A percentile compares a stretch with the other conserved stretches of the same genome.
phyloP scores from a whole-genome alignment of 1,140 invertebrate genomes.

The Brachionus calyciflorus region DNA sequence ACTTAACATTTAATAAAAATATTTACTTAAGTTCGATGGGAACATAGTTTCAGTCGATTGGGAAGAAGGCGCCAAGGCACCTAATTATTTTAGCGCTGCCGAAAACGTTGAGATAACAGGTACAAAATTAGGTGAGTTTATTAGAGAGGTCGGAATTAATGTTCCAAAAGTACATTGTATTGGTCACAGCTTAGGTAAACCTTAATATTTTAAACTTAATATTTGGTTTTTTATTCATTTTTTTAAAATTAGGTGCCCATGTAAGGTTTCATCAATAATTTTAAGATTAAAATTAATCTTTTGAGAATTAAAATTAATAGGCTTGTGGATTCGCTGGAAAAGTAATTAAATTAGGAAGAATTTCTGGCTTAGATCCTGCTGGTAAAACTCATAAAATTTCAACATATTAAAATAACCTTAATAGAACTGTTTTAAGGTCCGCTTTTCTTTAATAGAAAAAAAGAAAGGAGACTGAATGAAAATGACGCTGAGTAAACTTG shows the following conservation, averaged over 20 bases:
- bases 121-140: conserved; percentile 72
- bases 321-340: conserved; percentile 79
- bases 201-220: neutral
- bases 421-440: neutral
- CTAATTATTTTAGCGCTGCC: conserved; percentile 68
- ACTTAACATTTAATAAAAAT: neutral
- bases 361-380: conserved; percentile 81
- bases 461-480: conserved; percentile 76
- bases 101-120: conserved; percentile 74
- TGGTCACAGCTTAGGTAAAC: conserved; percentile 72
- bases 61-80: neutral
- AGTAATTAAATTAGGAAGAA: conserved; percentile 73
- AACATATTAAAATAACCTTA: too few species aligned
- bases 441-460: conserved; percentile 78
- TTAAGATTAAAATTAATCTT: neutral
- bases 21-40: conserved; percentile 7
- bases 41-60: conserved; percentile 39
- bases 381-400: too few species aligned
- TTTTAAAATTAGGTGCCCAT: conserved; percentile 70
- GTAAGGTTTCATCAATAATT: conserved; percentile 55
- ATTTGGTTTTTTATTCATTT: neutral
- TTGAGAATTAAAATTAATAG: neutral
- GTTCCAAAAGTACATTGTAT: conserved; percentile 68
- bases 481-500: conserved; percentile 74
- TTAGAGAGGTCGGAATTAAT: conserved; percentile 47